Conservation (phyloP, 2,113 vertebrate species). For the Lasiurus cinereus region DNA sequence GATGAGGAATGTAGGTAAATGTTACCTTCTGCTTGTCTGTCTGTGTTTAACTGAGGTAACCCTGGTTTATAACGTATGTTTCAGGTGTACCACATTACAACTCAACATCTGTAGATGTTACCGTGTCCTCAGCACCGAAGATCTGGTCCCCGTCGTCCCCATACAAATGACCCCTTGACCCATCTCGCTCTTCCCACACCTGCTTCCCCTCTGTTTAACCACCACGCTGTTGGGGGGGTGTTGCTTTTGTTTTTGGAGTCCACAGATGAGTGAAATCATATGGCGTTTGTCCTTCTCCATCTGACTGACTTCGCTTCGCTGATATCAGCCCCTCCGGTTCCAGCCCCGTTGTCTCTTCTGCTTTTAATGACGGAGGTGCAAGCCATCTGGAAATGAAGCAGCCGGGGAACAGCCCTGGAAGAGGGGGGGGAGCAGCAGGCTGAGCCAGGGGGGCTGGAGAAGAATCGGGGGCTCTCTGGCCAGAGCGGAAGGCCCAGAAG, state of each 20-base stretch:
- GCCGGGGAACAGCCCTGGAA: not conserved
- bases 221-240: not conserved
- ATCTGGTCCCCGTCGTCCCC: not conserved
- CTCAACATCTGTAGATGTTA: not conserved
- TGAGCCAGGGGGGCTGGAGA: not conserved
- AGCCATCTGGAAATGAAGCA: not conserved
- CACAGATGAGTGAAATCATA: not conserved
- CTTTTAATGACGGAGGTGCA: conserved; percentile 9
- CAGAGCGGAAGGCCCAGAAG: not conserved
- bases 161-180: not conserved
- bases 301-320: not conserved
- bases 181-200: no score
- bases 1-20: not conserved
- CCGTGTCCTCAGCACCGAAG: not conserved
- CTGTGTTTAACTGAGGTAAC: not conserved
- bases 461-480: not conserved
- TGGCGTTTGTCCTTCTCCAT: not conserved
- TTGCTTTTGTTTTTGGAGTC: not conserved
- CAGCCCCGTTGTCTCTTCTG: not conserved
- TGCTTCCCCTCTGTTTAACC: not conserved
- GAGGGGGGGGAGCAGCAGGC: not conserved
- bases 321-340: not conserved
- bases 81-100: not conserved
- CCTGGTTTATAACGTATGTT: not conserved
- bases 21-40: conserved; percentile 13